Evolutionary conservation across 2,797 vertebrate species (phyloP), one percentile per base, ranked within the genome.

Genomic region (Podarcis lilfordi): DNA sequence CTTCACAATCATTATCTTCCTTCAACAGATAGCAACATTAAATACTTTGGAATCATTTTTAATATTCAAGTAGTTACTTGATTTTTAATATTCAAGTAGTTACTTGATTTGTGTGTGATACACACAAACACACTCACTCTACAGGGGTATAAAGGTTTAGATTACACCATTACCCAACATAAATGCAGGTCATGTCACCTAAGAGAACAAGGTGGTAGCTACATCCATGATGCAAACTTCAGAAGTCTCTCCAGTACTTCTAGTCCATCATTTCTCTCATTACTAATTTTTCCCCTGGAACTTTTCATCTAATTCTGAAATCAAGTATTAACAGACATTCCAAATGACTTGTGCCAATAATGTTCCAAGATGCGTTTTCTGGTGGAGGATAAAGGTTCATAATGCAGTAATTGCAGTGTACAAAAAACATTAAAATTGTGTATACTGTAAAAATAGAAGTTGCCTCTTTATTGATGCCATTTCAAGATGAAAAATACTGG

Each of bases 381-480:
- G 92, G 90, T 87, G 87, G 79, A 80, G 85, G 93, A 94, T 43
- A 91, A 90, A 80, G 81, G 88, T 94, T 88, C 94, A 93, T 88
- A 92, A 93, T 86, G 91, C 85, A 92, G 83, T 91, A 93, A 96
- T 94, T 92, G 91, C 93, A 96, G 95, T 97, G 96, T 97, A 97
- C 94, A 97, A 96, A 92, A 80, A 94, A 92, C 86, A 96, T 97
- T 97, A 97, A 97, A 96, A 79, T 71, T 96, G 94, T 96, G 95
- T 95, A 97, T 97, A 97, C 90, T 96, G 92, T 96, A 96, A 97
- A 96, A 93, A 81, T 64, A 86, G 94, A 90, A 95, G 89, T 94
- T 90, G 95, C 93, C 94, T 97, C 91, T 96, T 95, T 94, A 91
- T 95, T 95, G 90, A 86, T 95, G 91, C 80, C 77, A 90, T 93